Base-by-base conservation (phyloP, 2,888 invertebrate species). In the Eustalomyia histrio region DNA sequence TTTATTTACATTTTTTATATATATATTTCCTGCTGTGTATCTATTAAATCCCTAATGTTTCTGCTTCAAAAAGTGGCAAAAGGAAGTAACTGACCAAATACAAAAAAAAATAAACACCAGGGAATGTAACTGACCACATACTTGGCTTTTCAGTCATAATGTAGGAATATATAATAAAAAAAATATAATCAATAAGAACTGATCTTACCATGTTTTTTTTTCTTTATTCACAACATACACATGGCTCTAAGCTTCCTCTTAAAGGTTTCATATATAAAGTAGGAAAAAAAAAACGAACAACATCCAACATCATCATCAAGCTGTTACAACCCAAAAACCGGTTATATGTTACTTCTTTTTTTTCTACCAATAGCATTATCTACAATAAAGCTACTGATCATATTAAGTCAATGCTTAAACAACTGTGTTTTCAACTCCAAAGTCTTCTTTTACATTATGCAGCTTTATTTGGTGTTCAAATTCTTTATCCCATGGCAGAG, bases 401-500 rank as follows among this genome's bases (percentile, higher is more conserved):
- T 78, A 81, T 81, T 78, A 81, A 81, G 81, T 81, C 81, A 78
- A 81, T 78, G 81, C 74, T 67, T 81, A 75, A 78, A 81, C 81
- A 81, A 81, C 81, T 81, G 78, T 81, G 81, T 78, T 81, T 74
- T 79, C 16, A 52, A 53, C 79, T 65, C 65, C 53, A 35, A 43
- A 65, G 43, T 64, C 58, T 65, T 60, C 55, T 55, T 67, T 14
- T 57, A 29, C 16, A 33, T 6, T 14, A 47, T 55, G 35, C 61
- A 73, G 61, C 72, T 73, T 61, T 55, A 73, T 79, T 79, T 61
- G 67, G 24, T 65, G 29, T 53, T 47, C n/a, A n/a, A 47, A 47
- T 47, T 14, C 43, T 47, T 43, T 47, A 47, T 47, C n/a, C n/a
- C n/a, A 47, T 14, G 43, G 4, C 14, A 47, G 43, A 47, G n/a